A percentile compares a stretch with the other conserved stretches of the same genome.
phyloP scores from a whole-genome alignment of 2,888 invertebrate species.

The Clusia tigrina region DNA sequence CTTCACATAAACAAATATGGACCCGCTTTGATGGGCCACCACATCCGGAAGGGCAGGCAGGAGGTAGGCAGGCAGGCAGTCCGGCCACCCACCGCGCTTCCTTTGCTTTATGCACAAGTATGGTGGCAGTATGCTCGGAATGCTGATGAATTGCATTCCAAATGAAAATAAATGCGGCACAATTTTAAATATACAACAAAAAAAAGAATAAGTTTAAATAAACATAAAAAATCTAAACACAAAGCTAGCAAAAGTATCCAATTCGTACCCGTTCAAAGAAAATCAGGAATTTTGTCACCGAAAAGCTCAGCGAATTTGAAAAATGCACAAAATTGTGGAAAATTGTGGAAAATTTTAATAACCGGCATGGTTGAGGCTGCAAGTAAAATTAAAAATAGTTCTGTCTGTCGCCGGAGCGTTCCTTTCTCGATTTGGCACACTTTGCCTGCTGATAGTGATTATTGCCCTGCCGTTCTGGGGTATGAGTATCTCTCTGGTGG shows the following conservation, averaged over 20 bases:
- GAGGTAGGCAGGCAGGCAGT: no score
- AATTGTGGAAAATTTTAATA: conserved; percentile 3
- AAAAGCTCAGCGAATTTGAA: conserved; percentile 2
- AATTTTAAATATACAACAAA: background rate
- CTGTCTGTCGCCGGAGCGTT: background rate
- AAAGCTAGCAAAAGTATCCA: background rate
- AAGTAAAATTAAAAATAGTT: background rate
- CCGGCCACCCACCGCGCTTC: background rate
- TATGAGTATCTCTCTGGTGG: no score
- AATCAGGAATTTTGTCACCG: conserved; percentile 3
- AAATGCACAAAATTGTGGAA: conserved; percentile 1
- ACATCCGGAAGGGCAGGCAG: no score
- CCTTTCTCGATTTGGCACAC: background rate
- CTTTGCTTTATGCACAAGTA: background rate
- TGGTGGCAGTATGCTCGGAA: background rate
- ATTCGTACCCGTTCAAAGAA: background rate
- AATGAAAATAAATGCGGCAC: conserved; percentile 10
- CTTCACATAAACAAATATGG: no score
- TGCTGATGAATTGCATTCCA: conserved; percentile 12
- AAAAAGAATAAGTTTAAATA: background rate
- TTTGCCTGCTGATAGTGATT: no score
- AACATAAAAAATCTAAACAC: background rate
- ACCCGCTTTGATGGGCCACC: no score
- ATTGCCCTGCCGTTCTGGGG: background rate
- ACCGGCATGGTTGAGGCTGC: background rate